Percentiles rank a stretch among this genome's conserved stretches.
Evolutionary conservation across 1,140 invertebrate species (phyloP).

Genomic region (Harpegnathos saltator): DNA sequence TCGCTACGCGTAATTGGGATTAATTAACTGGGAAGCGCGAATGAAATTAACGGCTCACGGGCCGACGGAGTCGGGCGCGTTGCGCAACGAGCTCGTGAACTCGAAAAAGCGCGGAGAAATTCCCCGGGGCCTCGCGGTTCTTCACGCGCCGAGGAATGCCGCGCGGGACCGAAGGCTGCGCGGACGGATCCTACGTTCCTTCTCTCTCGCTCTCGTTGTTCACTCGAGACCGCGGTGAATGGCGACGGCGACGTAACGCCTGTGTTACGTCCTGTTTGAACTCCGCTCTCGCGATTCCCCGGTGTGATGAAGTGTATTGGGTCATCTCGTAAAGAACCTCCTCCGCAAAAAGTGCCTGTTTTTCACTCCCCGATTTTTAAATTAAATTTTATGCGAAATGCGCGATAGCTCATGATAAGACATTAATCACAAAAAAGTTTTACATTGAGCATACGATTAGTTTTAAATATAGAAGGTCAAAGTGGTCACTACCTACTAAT

Average conservation of each 20-base stretch:
- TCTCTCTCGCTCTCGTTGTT: not conserved
- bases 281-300: not conserved
- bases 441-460: no score
- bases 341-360: no score
- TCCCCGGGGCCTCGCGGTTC: not conserved
- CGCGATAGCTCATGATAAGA: no score
- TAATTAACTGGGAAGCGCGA: slow-evolving; percentile 78
- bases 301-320: no score
- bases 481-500: no score
- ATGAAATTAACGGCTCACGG: slow-evolving; percentile 76
- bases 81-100: slow-evolving; percentile 59
- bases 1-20: slow-evolving; percentile 73
- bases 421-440: no score
- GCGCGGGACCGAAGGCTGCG: slow-evolving; percentile 46
- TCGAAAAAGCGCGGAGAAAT: slow-evolving; percentile 5
- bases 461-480: no score
- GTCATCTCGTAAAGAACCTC: no score
- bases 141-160: slow-evolving; percentile 52
- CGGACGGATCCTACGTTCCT: not conserved
- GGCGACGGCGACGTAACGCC: slow-evolving; percentile 38
- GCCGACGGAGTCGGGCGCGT: slow-evolving; percentile 66
- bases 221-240: slow-evolving; percentile 43
- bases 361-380: no score
- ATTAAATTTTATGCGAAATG: no score
- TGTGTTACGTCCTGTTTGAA: slow-evolving; percentile 58